A percentile compares a stretch with the other conserved stretches of the same genome.
Conservation (phyloP, 2,888 invertebrate species). For the Meteorus cinctellus region DNA sequence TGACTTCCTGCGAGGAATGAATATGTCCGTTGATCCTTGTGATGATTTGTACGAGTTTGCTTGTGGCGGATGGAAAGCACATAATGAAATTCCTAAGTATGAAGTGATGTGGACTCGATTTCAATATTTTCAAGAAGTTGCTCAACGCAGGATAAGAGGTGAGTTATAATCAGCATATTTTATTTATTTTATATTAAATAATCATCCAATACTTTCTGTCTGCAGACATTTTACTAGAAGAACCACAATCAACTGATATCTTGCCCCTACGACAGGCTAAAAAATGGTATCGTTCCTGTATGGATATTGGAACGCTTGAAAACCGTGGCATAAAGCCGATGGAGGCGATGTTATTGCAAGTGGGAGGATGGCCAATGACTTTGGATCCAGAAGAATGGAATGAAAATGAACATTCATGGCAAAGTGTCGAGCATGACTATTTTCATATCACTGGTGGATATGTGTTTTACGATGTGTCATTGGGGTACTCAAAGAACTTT, state of each 20-base stretch:
- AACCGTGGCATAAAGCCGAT: conserved; percentile 54
- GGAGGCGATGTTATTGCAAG: conserved; percentile 51
- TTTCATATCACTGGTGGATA: conserved; percentile 45
- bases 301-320: conserved; percentile 54
- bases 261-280: conserved; percentile 55
- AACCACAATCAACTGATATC: conserved; percentile 48
- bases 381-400: conserved; percentile 59
- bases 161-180: neutral
- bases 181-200: neutral
- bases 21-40: conserved; percentile 56
- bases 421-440: conserved; percentile 57
- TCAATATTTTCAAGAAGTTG: conserved; percentile 43
- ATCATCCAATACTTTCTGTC: neutral
- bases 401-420: conserved; percentile 54
- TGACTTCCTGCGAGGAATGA: conserved; percentile 49
- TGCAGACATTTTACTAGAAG: conserved; percentile 48
- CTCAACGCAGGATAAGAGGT: conserved; percentile 46
- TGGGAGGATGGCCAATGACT: conserved; percentile 61
- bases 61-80: conserved; percentile 54
- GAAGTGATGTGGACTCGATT: conserved; percentile 49
- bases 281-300: conserved; percentile 56
- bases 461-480: conserved; percentile 35
- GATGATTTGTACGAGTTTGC: conserved; percentile 58
- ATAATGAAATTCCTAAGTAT: conserved; percentile 50
- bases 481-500: neutral